Conservation (phyloP, 2,113 vertebrate species). For the Apeltes quadracus region DNA sequence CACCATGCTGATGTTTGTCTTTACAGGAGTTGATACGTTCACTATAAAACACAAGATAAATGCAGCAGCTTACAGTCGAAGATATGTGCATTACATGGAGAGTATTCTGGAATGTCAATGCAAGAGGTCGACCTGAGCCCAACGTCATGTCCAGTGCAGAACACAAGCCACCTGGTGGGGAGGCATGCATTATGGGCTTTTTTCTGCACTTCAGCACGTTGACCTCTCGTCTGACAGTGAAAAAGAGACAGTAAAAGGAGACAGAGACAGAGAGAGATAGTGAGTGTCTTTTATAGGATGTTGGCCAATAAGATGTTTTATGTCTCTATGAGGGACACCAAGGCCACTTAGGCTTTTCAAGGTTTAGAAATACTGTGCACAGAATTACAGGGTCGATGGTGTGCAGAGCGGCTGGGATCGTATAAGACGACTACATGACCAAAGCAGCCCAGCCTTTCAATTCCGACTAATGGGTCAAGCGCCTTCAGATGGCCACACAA, state of each 20-base stretch:
- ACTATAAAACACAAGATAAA: not conserved
- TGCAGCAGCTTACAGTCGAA: not conserved
- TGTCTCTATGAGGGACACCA: constrained; percentile 69
- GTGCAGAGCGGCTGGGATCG: constrained; percentile 27
- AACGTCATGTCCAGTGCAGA: not conserved
- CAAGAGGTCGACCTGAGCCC: not conserved
- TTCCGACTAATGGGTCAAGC: constrained; percentile 55
- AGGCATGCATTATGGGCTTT: not conserved
- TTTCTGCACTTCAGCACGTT: constrained; percentile 26
- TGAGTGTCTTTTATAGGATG: constrained; percentile 65
- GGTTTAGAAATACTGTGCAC: constrained; percentile 29
- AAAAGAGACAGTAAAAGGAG: constrained; percentile 37
- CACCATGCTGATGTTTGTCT: not conserved
- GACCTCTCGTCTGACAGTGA: constrained; percentile 23
- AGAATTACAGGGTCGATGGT: constrained; percentile 31
- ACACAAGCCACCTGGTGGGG: not conserved
- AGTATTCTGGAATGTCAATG: not conserved
- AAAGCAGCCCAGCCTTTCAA: constrained; percentile 48
- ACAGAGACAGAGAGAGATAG: constrained; percentile 37
- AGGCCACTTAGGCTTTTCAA: constrained; percentile 66
- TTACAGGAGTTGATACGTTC: not conserved
- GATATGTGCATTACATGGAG: not conserved
- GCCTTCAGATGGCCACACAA: constrained; percentile 50
- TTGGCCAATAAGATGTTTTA: constrained; percentile 73
- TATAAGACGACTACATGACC: constrained; percentile 40